Percentiles rank a stretch among this genome's conserved stretches.
These are phyloP conservation scores for Tipula confusa DNA, from an alignment of 2,888 invertebrate species.

Conservation along the genomic window DNA sequence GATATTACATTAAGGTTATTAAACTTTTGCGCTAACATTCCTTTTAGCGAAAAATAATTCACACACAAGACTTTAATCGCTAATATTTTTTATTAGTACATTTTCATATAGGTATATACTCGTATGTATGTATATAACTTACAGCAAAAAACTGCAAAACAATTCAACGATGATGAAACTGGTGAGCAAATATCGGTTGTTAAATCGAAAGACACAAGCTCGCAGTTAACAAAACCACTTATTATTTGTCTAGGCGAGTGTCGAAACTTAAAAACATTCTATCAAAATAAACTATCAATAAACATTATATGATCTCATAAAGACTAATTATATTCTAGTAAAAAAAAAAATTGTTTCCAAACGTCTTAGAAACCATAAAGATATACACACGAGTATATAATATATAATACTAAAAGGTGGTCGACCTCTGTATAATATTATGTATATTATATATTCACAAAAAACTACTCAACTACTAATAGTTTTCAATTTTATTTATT, in stretches of 20 bases:
- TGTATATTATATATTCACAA: not conserved
- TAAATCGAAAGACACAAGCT: too few species aligned
- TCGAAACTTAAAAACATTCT: not conserved
- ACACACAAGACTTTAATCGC: not conserved
- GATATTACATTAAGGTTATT: not conserved
- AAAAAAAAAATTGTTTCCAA: not conserved
- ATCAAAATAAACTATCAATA: too few species aligned
- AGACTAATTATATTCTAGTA: not conserved
- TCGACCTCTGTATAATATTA: not conserved
- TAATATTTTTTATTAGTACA: not conserved
- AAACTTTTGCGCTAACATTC: not conserved
- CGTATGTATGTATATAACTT: not conserved
- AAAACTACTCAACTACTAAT: not conserved
- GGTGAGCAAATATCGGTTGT: not conserved
- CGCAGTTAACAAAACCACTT: too few species aligned
- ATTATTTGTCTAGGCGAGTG: not conserved
- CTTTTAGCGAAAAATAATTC: not conserved
- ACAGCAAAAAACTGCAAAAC: not conserved
- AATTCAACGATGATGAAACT: not conserved
- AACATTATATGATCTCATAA: not conserved
- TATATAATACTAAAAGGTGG: not conserved
- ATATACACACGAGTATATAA: not conserved
- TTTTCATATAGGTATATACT: not conserved
- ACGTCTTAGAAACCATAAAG: not conserved
- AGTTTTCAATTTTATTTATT: too few species aligned